Base-by-base conservation (phyloP, 2,888 invertebrate species). In the Physocephala rufipes region DNA sequence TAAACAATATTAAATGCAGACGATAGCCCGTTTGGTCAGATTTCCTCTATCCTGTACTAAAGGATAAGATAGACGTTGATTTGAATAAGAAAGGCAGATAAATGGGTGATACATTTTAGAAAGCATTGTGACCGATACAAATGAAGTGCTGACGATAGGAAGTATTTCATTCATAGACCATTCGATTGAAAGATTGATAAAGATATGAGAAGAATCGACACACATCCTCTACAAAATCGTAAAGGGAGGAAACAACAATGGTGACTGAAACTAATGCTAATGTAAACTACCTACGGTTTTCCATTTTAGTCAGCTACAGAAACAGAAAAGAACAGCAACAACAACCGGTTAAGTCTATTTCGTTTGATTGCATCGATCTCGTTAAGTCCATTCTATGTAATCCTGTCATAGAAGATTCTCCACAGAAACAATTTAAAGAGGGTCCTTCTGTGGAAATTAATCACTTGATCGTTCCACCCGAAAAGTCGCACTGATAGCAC, bases 131-230 rank as follows among this genome's bases (percentile, higher is more conserved):
- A n/a, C n/a, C n/a, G n/a, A n/a, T n/a, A n/a, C n/a, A 64, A 49
- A 30, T 19, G 59, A 21, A 51, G 49, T 28, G 30, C 13, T 21
- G 15, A n/a, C 2, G 51, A 49, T 15, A 51, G 61, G 61, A 47
- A n/a, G 21, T 36, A 55, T 45, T 43, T 67, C 63, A 71, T 71
- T 67, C 67, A 67, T 71, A 67, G 55, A 26, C 47, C 47, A 12
- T 36, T 30, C 49, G 47, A 45, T 58, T 45, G 26, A 19, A n/a
- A 36, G 21, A 30, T 16, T 15, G 26, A 36, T 2, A 36, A n/a
- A 0, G 36, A 26, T 7, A 28, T 24, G 19, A 58, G 16, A 5
- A 28, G 58, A n/a, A n/a, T n/a, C n/a, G n/a, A n/a, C n/a, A 58
- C 58, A 28, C 15, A 58, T 15, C 21, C 36, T 36, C 9, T 9